phyloP scores from a whole-genome alignment of 2,113 vertebrate genomes.

The rabbit (Oryctolagus cuniculus) region DNA sequence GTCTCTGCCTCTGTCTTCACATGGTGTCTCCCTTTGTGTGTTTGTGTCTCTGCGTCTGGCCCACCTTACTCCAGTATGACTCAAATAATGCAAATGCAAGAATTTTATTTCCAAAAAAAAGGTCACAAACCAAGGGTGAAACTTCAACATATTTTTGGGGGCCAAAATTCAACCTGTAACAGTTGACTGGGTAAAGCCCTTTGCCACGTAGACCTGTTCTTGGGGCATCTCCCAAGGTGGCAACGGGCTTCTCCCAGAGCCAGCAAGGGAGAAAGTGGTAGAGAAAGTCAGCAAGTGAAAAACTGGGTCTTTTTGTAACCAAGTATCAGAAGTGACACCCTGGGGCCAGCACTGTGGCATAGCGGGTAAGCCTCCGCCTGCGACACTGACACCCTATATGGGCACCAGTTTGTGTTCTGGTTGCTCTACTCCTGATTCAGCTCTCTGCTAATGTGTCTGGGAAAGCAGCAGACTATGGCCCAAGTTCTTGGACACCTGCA shows the following conservation, averaged over 20 bases:
- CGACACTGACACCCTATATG: too few species aligned
- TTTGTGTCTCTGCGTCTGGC: not conserved
- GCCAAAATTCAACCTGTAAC: not conserved
- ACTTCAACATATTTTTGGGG: not conserved
- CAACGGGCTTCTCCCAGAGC: not conserved
- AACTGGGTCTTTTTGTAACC: not conserved
- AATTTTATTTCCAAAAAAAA: not conserved
- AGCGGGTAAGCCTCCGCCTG: too few species aligned
- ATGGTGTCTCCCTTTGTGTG: not conserved
- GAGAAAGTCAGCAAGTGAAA: constrained; percentile 16
- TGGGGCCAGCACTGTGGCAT: too few species aligned
- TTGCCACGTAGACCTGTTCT: not conserved
- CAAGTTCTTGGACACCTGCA: too few species aligned
- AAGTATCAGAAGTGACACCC: not conserved
- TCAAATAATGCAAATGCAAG: not conserved
- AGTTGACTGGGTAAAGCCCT: not conserved
- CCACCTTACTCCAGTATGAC: not conserved
- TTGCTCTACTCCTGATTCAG: too few species aligned
- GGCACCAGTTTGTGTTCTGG: too few species aligned
- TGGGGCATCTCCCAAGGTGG: not conserved
- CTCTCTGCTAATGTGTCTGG: too few species aligned
- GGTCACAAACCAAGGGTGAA: not conserved
- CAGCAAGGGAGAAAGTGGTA: not conserved
- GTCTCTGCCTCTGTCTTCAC: not conserved
- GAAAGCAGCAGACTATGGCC: too few species aligned